Evolutionary conservation across 2,888 invertebrate genomes (phyloP).

Genomic region (Drosophila pegasa): DNA sequence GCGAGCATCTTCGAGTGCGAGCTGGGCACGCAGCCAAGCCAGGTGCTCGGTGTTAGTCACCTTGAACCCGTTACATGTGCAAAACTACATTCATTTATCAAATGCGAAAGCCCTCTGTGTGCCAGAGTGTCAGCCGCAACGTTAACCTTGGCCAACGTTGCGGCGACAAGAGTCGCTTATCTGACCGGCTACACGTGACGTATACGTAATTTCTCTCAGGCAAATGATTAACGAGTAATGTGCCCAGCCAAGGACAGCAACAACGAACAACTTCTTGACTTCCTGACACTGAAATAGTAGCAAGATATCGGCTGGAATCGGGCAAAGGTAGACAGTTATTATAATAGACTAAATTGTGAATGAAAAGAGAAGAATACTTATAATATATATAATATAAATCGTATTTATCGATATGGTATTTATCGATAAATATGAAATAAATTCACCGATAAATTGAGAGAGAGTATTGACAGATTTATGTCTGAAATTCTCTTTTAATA

Average conservation of each 20-base stretch:
- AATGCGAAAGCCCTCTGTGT: slow-evolving; percentile 62
- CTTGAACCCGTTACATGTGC: slow-evolving; percentile 61
- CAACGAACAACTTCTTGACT: slow-evolving; percentile 11
- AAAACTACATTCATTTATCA: slow-evolving; percentile 63
- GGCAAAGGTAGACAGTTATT: neutral
- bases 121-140: slow-evolving; percentile 33
- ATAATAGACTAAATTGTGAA: neutral
- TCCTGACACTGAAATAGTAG: slow-evolving; percentile 17
- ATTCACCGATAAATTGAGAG: too few species aligned
- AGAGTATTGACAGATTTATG: too few species aligned
- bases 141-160: slow-evolving; percentile 43
- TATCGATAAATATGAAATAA: too few species aligned
- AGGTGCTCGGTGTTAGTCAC: slow-evolving; percentile 52
- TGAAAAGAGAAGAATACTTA: neutral
- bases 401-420: too few species aligned
- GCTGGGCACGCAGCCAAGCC: slow-evolving; percentile 35
- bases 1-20: slow-evolving; percentile 28
- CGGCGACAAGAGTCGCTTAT: slow-evolving; percentile 50
- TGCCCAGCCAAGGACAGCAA: slow-evolving; percentile 8
- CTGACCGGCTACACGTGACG: slow-evolving; percentile 77
- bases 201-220: slow-evolving; percentile 69
- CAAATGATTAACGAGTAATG: slow-evolving; percentile 71
- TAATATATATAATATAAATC: neutral
- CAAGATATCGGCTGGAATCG: slow-evolving; percentile 8
- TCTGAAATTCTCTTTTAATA: too few species aligned